Evolutionary conservation across 1,140 invertebrate species (phyloP).

Genomic region (Phymorhynchus buccinoides): DNA sequence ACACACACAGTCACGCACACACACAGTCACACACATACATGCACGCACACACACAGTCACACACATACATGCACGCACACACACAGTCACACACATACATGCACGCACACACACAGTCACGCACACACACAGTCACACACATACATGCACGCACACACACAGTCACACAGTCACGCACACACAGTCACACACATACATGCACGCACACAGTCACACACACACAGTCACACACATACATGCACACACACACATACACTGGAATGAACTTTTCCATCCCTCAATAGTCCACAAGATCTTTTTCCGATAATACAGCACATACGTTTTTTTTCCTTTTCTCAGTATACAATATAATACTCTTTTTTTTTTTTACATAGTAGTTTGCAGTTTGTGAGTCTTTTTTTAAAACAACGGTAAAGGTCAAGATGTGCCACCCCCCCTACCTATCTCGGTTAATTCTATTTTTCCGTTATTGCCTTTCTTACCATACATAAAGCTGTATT

Average conservation of each 20-base stretch:
- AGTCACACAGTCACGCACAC: background rate
- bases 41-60: background rate
- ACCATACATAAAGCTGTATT: too few species aligned
- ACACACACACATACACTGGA: background rate
- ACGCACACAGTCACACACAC: slow-evolving; percentile 3
- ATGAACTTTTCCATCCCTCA: too few species aligned
- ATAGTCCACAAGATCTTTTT: too few species aligned
- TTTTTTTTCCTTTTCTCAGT: too few species aligned
- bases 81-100: background rate
- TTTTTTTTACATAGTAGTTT: background rate
- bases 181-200: background rate
- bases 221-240: background rate
- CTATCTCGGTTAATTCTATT: too few species aligned
- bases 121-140: background rate
- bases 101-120: background rate
- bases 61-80: background rate
- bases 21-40: background rate
- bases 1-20: too few species aligned
- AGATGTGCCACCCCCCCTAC: too few species aligned
- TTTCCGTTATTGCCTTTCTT: too few species aligned
- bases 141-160: background rate
- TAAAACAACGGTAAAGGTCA: too few species aligned
- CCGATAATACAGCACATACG: too few species aligned
- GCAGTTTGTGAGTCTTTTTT: background rate
- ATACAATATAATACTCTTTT: too few species aligned